phyloP scores from a whole-genome alignment of 1,140 invertebrate species.

The Papilio aristodemus region DNA sequence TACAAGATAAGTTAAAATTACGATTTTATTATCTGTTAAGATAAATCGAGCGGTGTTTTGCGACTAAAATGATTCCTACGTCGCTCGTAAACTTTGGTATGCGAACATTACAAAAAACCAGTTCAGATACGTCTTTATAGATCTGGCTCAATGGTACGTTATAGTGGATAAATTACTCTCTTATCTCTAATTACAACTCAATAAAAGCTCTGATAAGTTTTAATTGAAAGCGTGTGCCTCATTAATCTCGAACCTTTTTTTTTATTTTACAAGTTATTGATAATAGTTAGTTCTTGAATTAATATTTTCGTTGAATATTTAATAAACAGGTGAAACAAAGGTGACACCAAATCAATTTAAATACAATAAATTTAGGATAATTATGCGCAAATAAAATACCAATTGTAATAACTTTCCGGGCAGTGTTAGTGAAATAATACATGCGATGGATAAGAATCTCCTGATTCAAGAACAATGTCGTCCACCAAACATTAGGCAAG shows the following conservation, averaged over 20 bases:
- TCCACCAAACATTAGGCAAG: constrained; percentile 30
- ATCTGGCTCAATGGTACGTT: neutral
- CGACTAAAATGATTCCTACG: neutral
- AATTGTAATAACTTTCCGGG: neutral
- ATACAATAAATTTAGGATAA: no score
- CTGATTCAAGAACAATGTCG: constrained; percentile 13
- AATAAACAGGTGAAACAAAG: neutral
- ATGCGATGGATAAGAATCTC: neutral
- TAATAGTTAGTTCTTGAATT: neutral
- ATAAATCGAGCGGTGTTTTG: neutral
- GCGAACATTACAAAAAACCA: constrained; percentile 29
- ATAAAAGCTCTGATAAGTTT: constrained; percentile 42
- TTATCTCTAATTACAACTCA: constrained; percentile 21
- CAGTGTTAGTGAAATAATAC: neutral
- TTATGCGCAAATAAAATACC: no score
- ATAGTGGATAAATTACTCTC: constrained; percentile 14
- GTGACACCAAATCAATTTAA: neutral
- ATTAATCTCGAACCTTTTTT: neutral
- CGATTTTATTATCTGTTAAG: constrained; percentile 6
- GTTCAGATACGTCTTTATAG: constrained; percentile 28
- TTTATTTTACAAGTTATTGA: neutral
- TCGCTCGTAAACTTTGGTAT: neutral
- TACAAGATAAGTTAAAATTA: neutral
- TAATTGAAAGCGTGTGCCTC: constrained; percentile 34
- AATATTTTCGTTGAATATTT: neutral